phyloP scores from a whole-genome alignment of 2,888 invertebrate genomes.

The Standfussiana lucernea region DNA sequence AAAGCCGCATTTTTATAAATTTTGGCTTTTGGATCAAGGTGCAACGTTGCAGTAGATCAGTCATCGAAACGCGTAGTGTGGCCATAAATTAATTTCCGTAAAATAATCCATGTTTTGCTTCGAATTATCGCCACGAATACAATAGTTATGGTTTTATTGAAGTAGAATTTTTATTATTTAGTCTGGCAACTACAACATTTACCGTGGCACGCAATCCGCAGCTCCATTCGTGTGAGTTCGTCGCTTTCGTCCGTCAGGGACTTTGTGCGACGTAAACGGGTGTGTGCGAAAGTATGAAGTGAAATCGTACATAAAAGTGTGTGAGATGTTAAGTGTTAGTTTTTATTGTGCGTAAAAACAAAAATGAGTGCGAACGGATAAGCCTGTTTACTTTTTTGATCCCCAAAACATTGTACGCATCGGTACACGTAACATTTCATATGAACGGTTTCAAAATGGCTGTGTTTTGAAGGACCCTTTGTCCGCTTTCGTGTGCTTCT shows the following conservation, averaged over 20 bases:
- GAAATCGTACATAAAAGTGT: slow-evolving; percentile 89
- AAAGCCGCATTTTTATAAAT: neutral
- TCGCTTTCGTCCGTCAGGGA: slow-evolving; percentile 82
- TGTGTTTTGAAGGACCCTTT: slow-evolving; percentile 93
- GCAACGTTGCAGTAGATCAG: neutral
- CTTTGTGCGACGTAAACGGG: slow-evolving; percentile 88
- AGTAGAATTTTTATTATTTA: slow-evolving; percentile 50
- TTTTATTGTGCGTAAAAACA: slow-evolving; percentile 85
- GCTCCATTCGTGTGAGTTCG: slow-evolving; percentile 84
- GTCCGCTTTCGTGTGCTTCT: slow-evolving; percentile 91
- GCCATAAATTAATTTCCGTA: neutral
- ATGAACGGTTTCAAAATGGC: slow-evolving; percentile 92
- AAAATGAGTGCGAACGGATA: slow-evolving; percentile 90
- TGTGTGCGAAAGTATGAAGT: slow-evolving; percentile 90
- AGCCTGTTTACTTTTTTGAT: slow-evolving; percentile 76
- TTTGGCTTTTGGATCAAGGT: neutral
- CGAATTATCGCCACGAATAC: neutral
- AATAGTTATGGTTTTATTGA: too few relatives aligned
- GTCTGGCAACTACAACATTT: slow-evolving; percentile 73
- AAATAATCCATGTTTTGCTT: neutral
- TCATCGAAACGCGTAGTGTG: neutral
- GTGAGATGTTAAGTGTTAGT: slow-evolving; percentile 90
- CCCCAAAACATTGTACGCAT: slow-evolving; percentile 79
- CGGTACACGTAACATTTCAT: slow-evolving; percentile 89
- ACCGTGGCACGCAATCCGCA: slow-evolving; percentile 69